These are phyloP conservation scores for Drosophila subquinaria DNA, from an alignment of 2,888 invertebrate genomes.

Conservation along the genomic window DNA sequence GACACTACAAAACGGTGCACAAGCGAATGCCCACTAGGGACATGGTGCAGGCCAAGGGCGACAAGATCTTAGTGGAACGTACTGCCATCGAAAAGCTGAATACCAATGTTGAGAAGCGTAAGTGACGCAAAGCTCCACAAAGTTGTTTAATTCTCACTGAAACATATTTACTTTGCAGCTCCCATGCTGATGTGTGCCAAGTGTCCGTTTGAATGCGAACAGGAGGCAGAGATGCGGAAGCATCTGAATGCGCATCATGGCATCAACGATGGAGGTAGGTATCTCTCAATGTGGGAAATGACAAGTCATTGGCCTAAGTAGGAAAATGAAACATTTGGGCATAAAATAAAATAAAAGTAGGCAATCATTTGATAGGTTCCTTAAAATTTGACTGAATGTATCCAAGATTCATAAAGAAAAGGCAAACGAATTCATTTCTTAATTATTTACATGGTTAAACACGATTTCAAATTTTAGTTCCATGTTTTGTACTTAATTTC, in stretches of 20 bases:
- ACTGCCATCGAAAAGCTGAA: slow-evolving; percentile 61
- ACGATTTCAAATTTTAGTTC: too few species aligned
- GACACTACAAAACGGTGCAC: slow-evolving; percentile 81
- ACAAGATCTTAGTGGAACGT: slow-evolving; percentile 67
- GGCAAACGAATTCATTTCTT: too few species aligned
- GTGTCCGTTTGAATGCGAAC: slow-evolving; percentile 77
- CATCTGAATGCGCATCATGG: slow-evolving; percentile 79
- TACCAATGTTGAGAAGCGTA: slow-evolving; percentile 42
- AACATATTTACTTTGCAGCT: slow-evolving; percentile 37
- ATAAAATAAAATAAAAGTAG: too few species aligned
- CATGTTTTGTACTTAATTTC: too few species aligned
- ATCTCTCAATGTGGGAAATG: not conserved
- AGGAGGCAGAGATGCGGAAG: slow-evolving; percentile 61
- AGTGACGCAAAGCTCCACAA: not conserved
- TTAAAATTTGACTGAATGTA: too few species aligned
- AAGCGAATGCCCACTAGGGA: slow-evolving; percentile 80
- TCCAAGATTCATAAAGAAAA: too few species aligned
- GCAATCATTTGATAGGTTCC: too few species aligned
- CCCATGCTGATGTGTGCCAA: slow-evolving; percentile 79
- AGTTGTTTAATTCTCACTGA: not conserved
- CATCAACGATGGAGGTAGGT: slow-evolving; percentile 78
- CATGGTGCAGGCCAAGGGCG: slow-evolving; percentile 83
- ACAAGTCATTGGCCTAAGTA: too few species aligned
- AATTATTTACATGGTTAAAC: too few species aligned
- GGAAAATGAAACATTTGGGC: too few species aligned